Percentiles rank a stretch among this genome's conserved stretches.
Conservation (phyloP, 2,113 vertebrate species). For the Tretioscincus oriximinensis region DNA sequence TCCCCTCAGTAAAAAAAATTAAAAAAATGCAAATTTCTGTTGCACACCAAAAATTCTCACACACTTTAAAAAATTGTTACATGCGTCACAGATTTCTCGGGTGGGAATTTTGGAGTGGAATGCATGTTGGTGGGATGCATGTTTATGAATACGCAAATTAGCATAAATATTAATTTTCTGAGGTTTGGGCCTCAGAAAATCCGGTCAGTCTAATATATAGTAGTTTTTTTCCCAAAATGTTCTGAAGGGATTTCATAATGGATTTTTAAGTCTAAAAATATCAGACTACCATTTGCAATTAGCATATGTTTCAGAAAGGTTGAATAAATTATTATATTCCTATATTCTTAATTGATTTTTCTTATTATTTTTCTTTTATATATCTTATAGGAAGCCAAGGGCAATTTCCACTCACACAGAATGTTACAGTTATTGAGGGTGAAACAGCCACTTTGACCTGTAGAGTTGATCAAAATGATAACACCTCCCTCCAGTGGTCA, state of each 20-base stretch:
- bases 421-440: slow-evolving; percentile 94
- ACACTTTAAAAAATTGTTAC: no score
- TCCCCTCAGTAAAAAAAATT: no score
- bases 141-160: no score
- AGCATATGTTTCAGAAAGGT: slow-evolving; percentile 22
- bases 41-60: no score
- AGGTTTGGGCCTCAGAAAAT: no score
- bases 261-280: background rate
- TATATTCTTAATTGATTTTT: slow-evolving; percentile 45
- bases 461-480: slow-evolving; percentile 99
- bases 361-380: slow-evolving; percentile 21
- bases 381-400: slow-evolving; percentile 84
- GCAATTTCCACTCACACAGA: slow-evolving; percentile 94
- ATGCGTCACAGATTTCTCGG: no score
- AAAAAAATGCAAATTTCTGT: no score
- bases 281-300: background rate
- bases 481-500: slow-evolving; percentile 99
- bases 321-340: slow-evolving; percentile 47
- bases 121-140: no score
- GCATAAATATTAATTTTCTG: no score
- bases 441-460: slow-evolving; percentile 95
- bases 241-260: background rate
- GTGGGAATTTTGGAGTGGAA: no score
- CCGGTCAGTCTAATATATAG: no score
- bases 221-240: background rate